Base-by-base conservation (phyloP, 2,888 invertebrate species). In the Abscondita cerata region DNA sequence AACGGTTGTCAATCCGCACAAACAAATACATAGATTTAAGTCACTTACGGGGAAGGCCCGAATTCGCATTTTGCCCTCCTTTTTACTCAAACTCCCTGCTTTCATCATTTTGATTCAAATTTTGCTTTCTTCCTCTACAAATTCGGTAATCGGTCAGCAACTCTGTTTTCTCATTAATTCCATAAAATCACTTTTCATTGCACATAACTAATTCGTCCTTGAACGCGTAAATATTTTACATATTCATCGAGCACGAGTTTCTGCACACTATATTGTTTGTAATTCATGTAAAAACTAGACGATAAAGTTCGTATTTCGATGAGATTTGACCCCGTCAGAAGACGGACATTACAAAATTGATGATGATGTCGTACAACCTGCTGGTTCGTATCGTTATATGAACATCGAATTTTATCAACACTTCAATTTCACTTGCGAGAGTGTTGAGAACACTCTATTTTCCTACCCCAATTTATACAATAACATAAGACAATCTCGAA, bases 61-160 rank as follows among this genome's bases (percentile, higher is more conserved):
- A 80, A 98, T 98, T 80, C 98, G 89, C 96, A 97, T 96, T 85
- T 97, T 97, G 85, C 91, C 90, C 84, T 95, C 95, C 84, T 94
- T 94, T 83, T 94, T 95, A 75, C 90, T 89, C 82, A 91, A 84
- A 75, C 89, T 85, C 81, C 88, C 83, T 78, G 83, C 86, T 83
- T 89, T 89, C 87, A 89, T 88, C 85, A 87, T 88, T 64, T 68
- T 65, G 68, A 68, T 68, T 66, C 50, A 62, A 64, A 68, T 67
- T 70, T 62, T 62, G 57, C 56, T 69, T 72, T 67, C 68, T 64
- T 67, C 68, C 66, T 63, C 65, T 68, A 73, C 74, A 75, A 75
- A 75, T 73, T 75, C 72, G 72, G 74, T 71, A 73, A 72, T 72
- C 68, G 68, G 66, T 65, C 69, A 68, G 62, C 58, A 68, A 52